Conservation (phyloP, 2,888 invertebrate genomes). For the Chorisops tibialis region DNA sequence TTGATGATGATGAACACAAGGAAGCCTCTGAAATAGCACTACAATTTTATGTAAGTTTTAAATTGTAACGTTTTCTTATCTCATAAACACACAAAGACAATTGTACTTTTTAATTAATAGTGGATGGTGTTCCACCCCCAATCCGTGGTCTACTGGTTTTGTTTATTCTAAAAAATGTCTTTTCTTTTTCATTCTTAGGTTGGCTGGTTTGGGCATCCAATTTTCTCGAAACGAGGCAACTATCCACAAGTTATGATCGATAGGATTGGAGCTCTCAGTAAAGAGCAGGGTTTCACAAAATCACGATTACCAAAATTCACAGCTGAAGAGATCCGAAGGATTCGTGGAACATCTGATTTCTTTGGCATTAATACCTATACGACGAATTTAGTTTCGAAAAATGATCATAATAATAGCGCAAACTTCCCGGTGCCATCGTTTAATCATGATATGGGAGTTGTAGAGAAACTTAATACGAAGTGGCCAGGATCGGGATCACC, state of each 20-base stretch:
- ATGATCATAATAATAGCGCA: conserved; percentile 50
- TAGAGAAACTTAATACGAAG: conserved; percentile 56
- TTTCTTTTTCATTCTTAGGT: conserved; percentile 51
- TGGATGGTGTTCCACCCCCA: too few species aligned
- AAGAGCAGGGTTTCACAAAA: conserved; percentile 56
- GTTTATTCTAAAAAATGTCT: not conserved
- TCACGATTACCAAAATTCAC: conserved; percentile 65
- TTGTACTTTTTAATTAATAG: too few species aligned
- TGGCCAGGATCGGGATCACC: conserved; percentile 62
- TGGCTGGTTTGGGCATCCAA: conserved; percentile 67
- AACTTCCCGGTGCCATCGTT: conserved; percentile 56
- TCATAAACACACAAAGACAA: too few species aligned
- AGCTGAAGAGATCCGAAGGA: conserved; percentile 57
- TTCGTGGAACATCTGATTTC: conserved; percentile 66
- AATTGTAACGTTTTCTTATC: too few species aligned
- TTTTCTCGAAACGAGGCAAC: conserved; percentile 61
- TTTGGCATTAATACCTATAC: conserved; percentile 74
- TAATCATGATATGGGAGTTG: conserved; percentile 61
- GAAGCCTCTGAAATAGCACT: conserved; percentile 61
- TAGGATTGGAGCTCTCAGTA: conserved; percentile 58
- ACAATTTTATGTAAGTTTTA: conserved; percentile 58
- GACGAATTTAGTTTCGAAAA: conserved; percentile 52
- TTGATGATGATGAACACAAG: conserved; percentile 55
- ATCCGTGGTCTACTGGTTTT: too few species aligned
- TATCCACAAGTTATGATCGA: conserved; percentile 65